phyloP scores from a whole-genome alignment of 2,113 vertebrate species.

The Microtus ochrogaster region DNA sequence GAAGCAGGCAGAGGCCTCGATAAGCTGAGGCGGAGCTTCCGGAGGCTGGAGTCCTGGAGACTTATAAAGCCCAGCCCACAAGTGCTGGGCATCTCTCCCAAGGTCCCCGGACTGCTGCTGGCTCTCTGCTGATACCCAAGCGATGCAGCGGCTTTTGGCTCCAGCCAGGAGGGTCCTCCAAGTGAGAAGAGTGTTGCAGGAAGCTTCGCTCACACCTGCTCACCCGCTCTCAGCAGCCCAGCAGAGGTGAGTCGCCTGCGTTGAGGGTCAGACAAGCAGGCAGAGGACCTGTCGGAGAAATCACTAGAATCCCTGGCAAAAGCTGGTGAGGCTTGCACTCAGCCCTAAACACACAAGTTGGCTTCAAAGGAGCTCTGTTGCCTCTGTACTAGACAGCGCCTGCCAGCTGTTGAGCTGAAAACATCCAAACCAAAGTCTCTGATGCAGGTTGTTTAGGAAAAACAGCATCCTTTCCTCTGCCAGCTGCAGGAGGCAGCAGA shows the following conservation, averaged over 20 bases:
- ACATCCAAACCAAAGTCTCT: neutral
- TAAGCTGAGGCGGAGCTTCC: slow-evolving; percentile 78
- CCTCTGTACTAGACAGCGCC: neutral
- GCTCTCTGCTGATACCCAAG: fast-evolving
- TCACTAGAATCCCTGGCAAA: neutral
- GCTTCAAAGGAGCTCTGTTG: neutral
- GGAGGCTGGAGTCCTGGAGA: neutral
- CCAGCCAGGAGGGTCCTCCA: slow-evolving; percentile 45
- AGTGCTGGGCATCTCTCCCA: neutral
- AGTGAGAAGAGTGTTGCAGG: neutral
- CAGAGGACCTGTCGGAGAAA: neutral
- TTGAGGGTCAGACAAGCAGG: neutral
- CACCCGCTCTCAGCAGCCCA: slow-evolving; percentile 57
- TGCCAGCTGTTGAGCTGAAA: neutral
- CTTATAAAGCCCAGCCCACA: slow-evolving; percentile 78
- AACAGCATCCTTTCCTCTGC: too few relatives aligned
- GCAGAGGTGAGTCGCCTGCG: slow-evolving; percentile 75
- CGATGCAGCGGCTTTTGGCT: slow-evolving; percentile 85
- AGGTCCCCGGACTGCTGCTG: neutral
- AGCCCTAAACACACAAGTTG: neutral
- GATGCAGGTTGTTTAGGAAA: neutral
- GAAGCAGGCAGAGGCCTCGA: neutral
- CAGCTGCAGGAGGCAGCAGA: neutral
- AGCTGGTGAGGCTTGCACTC: neutral
- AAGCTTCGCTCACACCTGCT: fast-evolving